phyloP scores from a whole-genome alignment of 2,888 invertebrate genomes.

The Tenthredo notha region DNA sequence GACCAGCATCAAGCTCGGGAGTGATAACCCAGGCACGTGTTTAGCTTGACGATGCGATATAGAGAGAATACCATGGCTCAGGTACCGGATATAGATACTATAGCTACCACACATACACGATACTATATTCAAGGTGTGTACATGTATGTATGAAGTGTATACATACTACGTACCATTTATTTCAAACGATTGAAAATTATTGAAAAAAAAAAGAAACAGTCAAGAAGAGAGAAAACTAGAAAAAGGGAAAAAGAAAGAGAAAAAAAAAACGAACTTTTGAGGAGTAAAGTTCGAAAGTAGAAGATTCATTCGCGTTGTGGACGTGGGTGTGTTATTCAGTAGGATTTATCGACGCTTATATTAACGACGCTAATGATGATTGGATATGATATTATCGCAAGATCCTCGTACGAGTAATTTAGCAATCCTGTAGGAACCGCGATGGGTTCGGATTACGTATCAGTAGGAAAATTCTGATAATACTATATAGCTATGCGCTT shows the following conservation, averaged over 20 bases:
- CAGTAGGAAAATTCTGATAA: not conserved
- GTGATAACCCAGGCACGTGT: slow-evolving; percentile 50
- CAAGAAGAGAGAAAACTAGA: not conserved
- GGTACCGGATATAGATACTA: slow-evolving; percentile 7
- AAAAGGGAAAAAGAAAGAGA: not conserved
- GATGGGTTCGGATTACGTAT: slow-evolving; percentile 1
- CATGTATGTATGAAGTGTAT: not conserved
- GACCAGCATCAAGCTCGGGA: slow-evolving; percentile 36
- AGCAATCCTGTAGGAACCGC: not conserved
- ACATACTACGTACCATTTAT: not conserved
- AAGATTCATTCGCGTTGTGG: not conserved
- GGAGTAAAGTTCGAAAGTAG: not conserved
- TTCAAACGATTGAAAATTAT: too few relatives aligned
- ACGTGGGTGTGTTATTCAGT: not conserved
- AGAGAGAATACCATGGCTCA: not conserved
- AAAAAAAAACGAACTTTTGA: not conserved
- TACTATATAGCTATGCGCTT: not conserved
- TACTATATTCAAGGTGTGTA: not conserved
- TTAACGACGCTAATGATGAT: slow-evolving; percentile 35
- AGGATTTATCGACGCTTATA: slow-evolving; percentile 22
- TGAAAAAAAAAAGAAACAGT: too few relatives aligned
- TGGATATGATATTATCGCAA: slow-evolving; percentile 30
- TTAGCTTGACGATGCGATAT: slow-evolving; percentile 41
- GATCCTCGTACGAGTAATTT: slow-evolving; percentile 31
- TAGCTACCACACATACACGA: not conserved